These are phyloP conservation scores for Sarcophaga bullata DNA, from an alignment of 1,140 invertebrate species.

Conservation along the genomic window DNA sequence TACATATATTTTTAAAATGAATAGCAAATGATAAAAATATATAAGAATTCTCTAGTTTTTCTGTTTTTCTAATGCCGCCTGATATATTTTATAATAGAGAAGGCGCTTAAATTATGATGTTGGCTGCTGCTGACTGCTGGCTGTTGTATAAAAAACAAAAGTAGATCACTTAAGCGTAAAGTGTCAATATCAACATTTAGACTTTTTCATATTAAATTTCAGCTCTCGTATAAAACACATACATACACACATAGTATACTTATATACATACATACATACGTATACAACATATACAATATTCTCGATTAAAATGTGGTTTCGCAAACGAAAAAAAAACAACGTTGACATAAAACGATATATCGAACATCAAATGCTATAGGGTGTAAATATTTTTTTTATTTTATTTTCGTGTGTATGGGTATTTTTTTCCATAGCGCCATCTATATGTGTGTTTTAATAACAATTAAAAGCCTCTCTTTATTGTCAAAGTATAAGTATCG, in stretches of 20 bases:
- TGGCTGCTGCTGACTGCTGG: background rate
- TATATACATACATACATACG: too few species aligned
- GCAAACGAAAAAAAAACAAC: background rate
- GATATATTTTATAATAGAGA: background rate
- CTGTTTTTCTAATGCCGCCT: slow-evolving; percentile 10
- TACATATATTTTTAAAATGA: background rate
- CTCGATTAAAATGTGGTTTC: slow-evolving; percentile 31
- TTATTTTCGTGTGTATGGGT: background rate
- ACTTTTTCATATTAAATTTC: slow-evolving; percentile 31
- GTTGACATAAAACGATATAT: background rate
- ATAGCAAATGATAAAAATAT: slow-evolving; percentile 22
- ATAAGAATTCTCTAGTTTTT: background rate
- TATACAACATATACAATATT: slow-evolving; percentile 10
- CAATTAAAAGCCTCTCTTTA: background rate
- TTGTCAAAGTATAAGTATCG: too few species aligned
- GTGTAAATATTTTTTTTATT: too few species aligned
- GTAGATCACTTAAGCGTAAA: slow-evolving; percentile 36
- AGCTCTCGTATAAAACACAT: background rate
- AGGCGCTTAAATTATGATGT: background rate
- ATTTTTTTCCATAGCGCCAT: background rate
- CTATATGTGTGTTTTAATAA: background rate
- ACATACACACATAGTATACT: background rate
- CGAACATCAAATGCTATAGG: too few species aligned
- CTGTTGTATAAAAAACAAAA: slow-evolving; percentile 30
- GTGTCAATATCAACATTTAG: slow-evolving; percentile 41